Percentiles rank a stretch among this genome's conserved stretches.
Evolutionary conservation across 2,888 invertebrate species (phyloP).

Genomic region (Oligia latruncula): DNA sequence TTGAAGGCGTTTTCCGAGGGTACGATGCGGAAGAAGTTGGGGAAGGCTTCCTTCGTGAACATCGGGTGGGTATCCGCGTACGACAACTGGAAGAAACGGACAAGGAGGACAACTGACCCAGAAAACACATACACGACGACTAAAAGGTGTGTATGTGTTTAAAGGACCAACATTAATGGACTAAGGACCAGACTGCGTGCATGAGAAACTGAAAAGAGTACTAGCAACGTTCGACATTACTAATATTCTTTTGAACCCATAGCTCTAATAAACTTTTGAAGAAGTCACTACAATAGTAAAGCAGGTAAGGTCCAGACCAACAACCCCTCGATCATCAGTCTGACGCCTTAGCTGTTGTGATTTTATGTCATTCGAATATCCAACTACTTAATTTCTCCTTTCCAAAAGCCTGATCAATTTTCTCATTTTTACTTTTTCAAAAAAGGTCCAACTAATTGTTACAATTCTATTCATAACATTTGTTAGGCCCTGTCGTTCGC

Average conservation of each 20-base stretch:
- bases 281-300: neutral
- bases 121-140: neutral
- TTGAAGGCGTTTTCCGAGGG: constrained; percentile 99
- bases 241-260: neutral
- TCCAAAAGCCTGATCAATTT: neutral
- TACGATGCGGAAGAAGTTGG: constrained; percentile 98
- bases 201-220: neutral
- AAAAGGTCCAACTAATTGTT: neutral
- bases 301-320: neutral
- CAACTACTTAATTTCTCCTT: neutral
- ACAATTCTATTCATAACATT: constrained; percentile 1
- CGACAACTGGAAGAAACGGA: constrained; percentile 92
- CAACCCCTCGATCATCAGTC: neutral
- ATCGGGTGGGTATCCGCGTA: constrained; percentile 99
- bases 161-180: neutral
- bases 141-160: neutral
- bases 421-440: neutral
- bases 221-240: neutral
- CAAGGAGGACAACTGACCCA: constrained; percentile 54
- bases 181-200: neutral
- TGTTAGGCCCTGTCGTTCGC: neutral
- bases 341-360: neutral
- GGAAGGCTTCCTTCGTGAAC: constrained; percentile 98
- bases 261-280: neutral
- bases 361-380: neutral